A percentile compares a stretch with the other conserved stretches of the same genome.
Evolutionary conservation across 30 jellyfish, hydroid and myxozoan species (phyloP).

Genomic region (Hydractinia symbiolongicarpus): DNA sequence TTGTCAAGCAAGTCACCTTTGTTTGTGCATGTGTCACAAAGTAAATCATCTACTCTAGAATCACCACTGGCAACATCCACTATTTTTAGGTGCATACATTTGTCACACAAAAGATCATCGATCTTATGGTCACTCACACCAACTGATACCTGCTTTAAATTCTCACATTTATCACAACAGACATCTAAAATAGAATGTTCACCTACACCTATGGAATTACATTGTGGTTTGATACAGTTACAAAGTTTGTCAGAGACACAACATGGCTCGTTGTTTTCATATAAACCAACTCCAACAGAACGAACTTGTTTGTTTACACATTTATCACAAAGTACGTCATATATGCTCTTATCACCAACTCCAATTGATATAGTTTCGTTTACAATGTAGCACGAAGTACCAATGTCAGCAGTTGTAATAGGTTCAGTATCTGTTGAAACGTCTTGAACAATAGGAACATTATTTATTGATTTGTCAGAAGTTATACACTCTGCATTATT

Average conservation of each 20-base stretch:
- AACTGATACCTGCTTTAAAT: slow-evolving; percentile 19
- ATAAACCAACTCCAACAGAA: slow-evolving; percentile 51
- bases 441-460: neutral
- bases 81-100: slow-evolving; percentile 26
- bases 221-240: slow-evolving; percentile 48
- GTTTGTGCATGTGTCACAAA: slow-evolving; percentile 66
- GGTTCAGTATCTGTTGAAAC: slow-evolving; percentile 25
- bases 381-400: slow-evolving; percentile 4
- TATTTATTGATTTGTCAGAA: slow-evolving; percentile 25
- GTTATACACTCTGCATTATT: slow-evolving; percentile 33
- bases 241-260: slow-evolving; percentile 70
- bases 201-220: slow-evolving; percentile 46
- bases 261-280: slow-evolving; percentile 33
- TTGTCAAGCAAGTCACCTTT: slow-evolving; percentile 4
- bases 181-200: slow-evolving; percentile 33
- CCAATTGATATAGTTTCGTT: slow-evolving; percentile 46
- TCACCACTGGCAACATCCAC: slow-evolving; percentile 54
- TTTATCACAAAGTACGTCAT: slow-evolving; percentile 53
- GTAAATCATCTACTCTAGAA: slow-evolving; percentile 20
- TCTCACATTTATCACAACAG: slow-evolving; percentile 66
- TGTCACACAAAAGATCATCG: slow-evolving; percentile 56
- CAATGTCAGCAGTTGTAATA: neutral
- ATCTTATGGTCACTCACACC: slow-evolving; percentile 64
- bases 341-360: slow-evolving; percentile 54
- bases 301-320: slow-evolving; percentile 17